Percentiles rank a stretch among this genome's conserved stretches.
Conservation (phyloP, 1,140 invertebrate species). For the Drosophila eugracilis region DNA sequence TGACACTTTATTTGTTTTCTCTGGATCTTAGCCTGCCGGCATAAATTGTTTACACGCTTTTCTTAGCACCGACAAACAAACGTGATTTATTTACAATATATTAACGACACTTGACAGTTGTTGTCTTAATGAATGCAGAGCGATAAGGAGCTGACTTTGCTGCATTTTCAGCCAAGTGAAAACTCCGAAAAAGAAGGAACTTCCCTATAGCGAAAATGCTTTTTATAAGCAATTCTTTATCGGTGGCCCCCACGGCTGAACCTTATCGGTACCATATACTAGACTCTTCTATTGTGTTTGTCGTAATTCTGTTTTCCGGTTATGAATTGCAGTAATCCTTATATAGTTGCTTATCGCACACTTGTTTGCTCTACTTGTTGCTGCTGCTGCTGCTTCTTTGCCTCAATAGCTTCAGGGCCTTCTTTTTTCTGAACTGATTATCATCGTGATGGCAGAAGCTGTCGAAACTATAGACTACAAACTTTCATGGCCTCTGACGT, state of each 20-base stretch:
- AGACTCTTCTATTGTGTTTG: constrained; percentile 12
- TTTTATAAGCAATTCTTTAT: constrained; percentile 8
- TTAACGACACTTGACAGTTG: constrained; percentile 29
- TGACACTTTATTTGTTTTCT: constrained; percentile 6
- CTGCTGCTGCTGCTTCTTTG: neutral
- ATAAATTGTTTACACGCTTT: constrained; percentile 28
- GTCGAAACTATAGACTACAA: constrained; percentile 40
- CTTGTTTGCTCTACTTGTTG: constrained; percentile 40
- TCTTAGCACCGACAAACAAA: constrained; percentile 23
- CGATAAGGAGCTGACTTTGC: neutral
- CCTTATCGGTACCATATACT: constrained; percentile 31
- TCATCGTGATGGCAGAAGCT: constrained; percentile 32
- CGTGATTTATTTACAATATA: constrained; percentile 26
- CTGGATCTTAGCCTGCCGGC: constrained; percentile 20
- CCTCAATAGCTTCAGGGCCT: constrained; percentile 10
- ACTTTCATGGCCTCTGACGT: constrained; percentile 41
- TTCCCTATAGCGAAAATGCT: neutral
- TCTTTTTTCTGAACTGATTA: constrained; percentile 9
- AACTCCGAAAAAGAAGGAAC: constrained; percentile 16
- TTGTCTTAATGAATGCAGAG: constrained; percentile 14
- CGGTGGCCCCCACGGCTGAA: constrained; percentile 1
- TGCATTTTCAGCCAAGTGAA: constrained; percentile 1
- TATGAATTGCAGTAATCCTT: constrained; percentile 66
- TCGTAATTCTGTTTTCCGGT: constrained; percentile 49
- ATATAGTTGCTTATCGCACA: constrained; percentile 36